Conservation (phyloP, 1,140 invertebrate species). For the Carcinoscorpius rotundicauda region DNA sequence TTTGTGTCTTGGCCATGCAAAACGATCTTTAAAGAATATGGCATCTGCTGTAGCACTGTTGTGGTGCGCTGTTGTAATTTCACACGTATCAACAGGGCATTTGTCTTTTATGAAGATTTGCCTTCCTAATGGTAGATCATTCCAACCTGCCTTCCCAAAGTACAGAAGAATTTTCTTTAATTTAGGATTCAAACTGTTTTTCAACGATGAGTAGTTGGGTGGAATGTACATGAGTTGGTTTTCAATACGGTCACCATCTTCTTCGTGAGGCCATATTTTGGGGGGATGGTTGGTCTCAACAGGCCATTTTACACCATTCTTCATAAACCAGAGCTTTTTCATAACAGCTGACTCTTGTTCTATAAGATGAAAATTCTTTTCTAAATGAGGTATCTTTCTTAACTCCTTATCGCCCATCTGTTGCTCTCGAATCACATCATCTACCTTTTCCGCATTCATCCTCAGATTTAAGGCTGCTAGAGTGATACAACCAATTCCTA, state of each 20-base stretch:
- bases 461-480: too few species aligned
- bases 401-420: too few species aligned
- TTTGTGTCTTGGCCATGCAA: slow-evolving; percentile 42
- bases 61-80: slow-evolving; percentile 53
- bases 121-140: slow-evolving; percentile 51
- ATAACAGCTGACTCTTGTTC: too few species aligned
- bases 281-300: not conserved
- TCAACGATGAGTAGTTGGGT: slow-evolving; percentile 18
- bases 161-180: slow-evolving; percentile 68
- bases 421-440: too few species aligned
- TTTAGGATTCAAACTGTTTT: slow-evolving; percentile 3
- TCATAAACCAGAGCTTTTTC: too few species aligned
- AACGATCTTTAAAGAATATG: slow-evolving; percentile 75
- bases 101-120: slow-evolving; percentile 49
- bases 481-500: too few species aligned
- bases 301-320: too few species aligned
- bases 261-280: slow-evolving; percentile 28
- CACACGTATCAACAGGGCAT: slow-evolving; percentile 63
- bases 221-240: slow-evolving; percentile 34
- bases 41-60: slow-evolving; percentile 64
- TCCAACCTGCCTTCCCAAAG: slow-evolving; percentile 65
- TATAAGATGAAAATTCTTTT: too few species aligned
- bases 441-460: too few species aligned
- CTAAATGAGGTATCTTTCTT: too few species aligned
- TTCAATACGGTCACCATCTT: slow-evolving; percentile 29